Evolutionary conservation across 2,113 vertebrate genomes (phyloP), one percentile per base, ranked within the genome.

Genomic region (Tor tambroides): DNA sequence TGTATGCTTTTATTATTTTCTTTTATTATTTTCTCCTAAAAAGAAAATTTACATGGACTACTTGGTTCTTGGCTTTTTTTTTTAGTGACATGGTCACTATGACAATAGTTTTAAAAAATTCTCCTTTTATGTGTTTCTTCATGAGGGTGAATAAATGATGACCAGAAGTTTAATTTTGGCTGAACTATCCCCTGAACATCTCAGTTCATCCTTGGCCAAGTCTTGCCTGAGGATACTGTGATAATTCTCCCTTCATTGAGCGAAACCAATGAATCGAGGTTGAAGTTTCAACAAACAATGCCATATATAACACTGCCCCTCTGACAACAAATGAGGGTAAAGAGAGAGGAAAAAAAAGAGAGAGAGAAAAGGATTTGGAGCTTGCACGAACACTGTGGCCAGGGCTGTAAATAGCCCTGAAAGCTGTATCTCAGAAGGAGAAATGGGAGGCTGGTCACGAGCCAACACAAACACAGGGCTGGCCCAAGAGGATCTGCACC

Each of bases 381-480:
- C 88, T 91, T 80, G 91, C 89, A 91, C 87, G 87, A 91, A 91
- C 41, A 83, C 67, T 12, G 82, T n/a, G 65, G 54, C 71, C 43
- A 76, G 76, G 28, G 91, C 92, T 91, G 93, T 95, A 94, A 94
- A 95, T 93, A 95, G 93, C 92, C 90, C 79, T 88, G 59, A 92
- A 93, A 93, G 91, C 92, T 92, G 93, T 93, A 94, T 96, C 93
- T 93, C 93, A 92, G 85, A 92, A 94, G 93, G 92, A 94, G 93
- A 92, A 93, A 95, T 94, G 94, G 95, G 93, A 92, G 92, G 90
- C 92, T 95, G 94, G 91, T 89, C 88, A 77, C 69, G 10, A 83
- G 93, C 95, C 95, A 95, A 96, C 83, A 93, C 94, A 95, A 95
- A 95, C 94, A 94, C 59, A 85, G 90, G 91, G 81, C 89, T 86